Base-by-base conservation (phyloP, 2,888 invertebrate species). In the Hermodice carunculata region DNA sequence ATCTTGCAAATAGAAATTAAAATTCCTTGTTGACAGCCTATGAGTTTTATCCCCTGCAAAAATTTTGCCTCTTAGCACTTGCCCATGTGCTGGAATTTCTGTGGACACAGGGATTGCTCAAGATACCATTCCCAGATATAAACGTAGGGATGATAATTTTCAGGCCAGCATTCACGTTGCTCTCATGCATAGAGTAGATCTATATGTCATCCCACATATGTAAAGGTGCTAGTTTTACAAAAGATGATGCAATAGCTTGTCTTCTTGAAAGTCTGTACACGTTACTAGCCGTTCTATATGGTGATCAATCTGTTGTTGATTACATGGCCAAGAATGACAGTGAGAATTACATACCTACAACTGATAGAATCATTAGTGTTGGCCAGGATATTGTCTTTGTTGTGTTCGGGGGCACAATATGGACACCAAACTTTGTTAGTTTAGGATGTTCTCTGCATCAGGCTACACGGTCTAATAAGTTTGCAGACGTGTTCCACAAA, bases 391-490 rank as follows among this genome's bases (percentile, higher is more conserved):
- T 51, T 3, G 28, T 51, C 11, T 51, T 31, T 51, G 51, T 29
- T 14, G 19, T 22, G 2, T 17, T 29, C 31, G 2, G 32, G 19
- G 51, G 51, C 5, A 51, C 28, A 28, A 51, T 28, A 22, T 51
- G 51, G 51, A 51, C 51, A n/a, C 51, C 51, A 51, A 51, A 51
- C 11, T 32, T 31, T 29, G 4, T 51, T 17, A 32, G 51, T 31
- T 32, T 51, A 26, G 51, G 29, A 31, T 31, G 51, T 19, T 31
- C 51, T 14, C 17, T 51, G 19, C 51, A 51, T n/a, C 51, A 51
- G 19, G 31, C 51, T 31, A 51, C 51, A 22, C 22, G 51, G 19
- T 51, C 51, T 5, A 51, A 51, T 17, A 14, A 28, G 2, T 32
- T 51, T 24, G 31, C 32, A 11, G 17, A 51, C 3, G n/a, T 51